Evolutionary conservation across 2,888 invertebrate genomes (phyloP).

Genomic region (Eumerus sabulonum): DNA sequence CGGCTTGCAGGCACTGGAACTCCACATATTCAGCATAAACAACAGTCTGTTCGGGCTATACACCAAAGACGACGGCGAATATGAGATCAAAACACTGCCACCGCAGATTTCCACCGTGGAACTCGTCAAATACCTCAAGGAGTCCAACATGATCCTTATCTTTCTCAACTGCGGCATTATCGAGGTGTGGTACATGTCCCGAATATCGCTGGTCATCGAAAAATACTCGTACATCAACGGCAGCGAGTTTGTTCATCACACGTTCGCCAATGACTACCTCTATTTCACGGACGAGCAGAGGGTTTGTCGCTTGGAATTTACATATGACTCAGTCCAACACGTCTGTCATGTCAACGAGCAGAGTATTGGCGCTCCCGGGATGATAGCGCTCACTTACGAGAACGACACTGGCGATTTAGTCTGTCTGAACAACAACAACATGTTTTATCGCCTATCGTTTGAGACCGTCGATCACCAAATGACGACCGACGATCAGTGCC

Average conservation of each 20-base stretch:
- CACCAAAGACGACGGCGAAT: constrained; percentile 5
- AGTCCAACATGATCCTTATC: constrained; percentile 72
- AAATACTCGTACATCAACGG: constrained; percentile 72
- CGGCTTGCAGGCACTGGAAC: constrained; percentile 59
- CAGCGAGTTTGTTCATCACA: constrained; percentile 72
- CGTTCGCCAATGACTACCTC: constrained; percentile 71
- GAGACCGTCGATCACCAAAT: constrained; percentile 4
- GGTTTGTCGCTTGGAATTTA: constrained; percentile 72
- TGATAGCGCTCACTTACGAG: constrained; percentile 76
- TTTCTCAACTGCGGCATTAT: constrained; percentile 74
- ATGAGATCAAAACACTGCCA: constrained; percentile 47
- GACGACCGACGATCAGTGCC: not conserved
- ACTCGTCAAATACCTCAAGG: constrained; percentile 71
- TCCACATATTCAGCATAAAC: constrained; percentile 75
- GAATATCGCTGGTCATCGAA: constrained; percentile 69
- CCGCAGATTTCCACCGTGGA: constrained; percentile 71
- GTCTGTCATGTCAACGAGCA: constrained; percentile 71
- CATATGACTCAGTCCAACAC: constrained; percentile 70
- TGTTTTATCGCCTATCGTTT: constrained; percentile 74
- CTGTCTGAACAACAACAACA: constrained; percentile 76
- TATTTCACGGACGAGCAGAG: constrained; percentile 74
- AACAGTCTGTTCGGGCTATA: constrained; percentile 74
- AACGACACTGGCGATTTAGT: constrained; percentile 73
- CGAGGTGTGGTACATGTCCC: constrained; percentile 76
- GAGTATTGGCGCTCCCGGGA: constrained; percentile 73